Percentiles rank a stretch among this genome's conserved stretches.
Conservation (phyloP, 2,113 vertebrate genomes). For the Thamnaconus septentrionalis region DNA sequence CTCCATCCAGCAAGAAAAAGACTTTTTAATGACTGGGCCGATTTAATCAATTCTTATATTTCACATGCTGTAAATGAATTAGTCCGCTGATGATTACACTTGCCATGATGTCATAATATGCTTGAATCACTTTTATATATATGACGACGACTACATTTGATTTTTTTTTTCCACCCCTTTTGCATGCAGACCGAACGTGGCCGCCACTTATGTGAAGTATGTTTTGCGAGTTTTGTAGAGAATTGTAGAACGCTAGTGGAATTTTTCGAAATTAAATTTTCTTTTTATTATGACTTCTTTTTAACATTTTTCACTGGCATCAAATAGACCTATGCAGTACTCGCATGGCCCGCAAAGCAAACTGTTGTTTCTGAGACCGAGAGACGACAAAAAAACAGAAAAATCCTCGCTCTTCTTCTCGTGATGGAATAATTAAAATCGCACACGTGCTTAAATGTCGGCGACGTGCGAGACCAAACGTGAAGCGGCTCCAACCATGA, state of each 20-base stretch:
- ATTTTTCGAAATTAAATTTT: too few species aligned
- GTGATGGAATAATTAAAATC: too few species aligned
- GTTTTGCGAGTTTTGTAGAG: not conserved
- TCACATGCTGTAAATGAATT: constrained; percentile 35
- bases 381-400: too few species aligned
- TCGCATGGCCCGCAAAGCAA: too few species aligned
- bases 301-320: constrained; percentile 55
- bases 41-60: constrained; percentile 45
- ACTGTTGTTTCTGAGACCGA: too few species aligned
- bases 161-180: not conserved
- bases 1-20: constrained; percentile 7
- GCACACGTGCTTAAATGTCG: too few species aligned
- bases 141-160: constrained; percentile 8
- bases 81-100: constrained; percentile 34
- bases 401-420: too few species aligned
- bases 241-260: not conserved
- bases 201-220: not conserved
- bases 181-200: not conserved
- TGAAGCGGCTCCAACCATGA: constrained; percentile 80
- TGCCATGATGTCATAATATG: constrained; percentile 30
- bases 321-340: too few species aligned
- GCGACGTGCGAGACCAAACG: too few species aligned
- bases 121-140: constrained; percentile 7
- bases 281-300: constrained; percentile 5
- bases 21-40: constrained; percentile 21